These are phyloP conservation scores for Chelon auratus DNA, from an alignment of 2,797 vertebrate species.

Conservation along the genomic window DNA sequence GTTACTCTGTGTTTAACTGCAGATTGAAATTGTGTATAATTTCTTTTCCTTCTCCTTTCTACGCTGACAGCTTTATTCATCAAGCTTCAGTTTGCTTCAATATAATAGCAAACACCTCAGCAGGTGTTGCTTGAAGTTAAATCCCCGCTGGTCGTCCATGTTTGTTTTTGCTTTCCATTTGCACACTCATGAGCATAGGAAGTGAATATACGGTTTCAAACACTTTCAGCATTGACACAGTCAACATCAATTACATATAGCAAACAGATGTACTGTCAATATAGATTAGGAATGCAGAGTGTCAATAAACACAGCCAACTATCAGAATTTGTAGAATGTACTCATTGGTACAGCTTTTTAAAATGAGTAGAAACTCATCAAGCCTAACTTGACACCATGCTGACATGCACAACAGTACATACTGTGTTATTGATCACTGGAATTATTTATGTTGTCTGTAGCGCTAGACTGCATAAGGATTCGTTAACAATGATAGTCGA, in stretches of 20 bases:
- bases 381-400: too few species aligned
- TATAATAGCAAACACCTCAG: constrained; percentile 44
- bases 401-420: background rate
- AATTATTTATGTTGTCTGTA: background rate
- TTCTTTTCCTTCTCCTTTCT: constrained; percentile 7
- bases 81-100: constrained; percentile 40
- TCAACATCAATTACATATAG: constrained; percentile 31
- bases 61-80: constrained; percentile 9
- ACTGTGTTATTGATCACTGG: background rate
- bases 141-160: constrained; percentile 5
- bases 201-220: constrained; percentile 25
- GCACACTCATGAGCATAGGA: constrained; percentile 19
- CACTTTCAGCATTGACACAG: constrained; percentile 25
- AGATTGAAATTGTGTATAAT: constrained; percentile 7
- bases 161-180: constrained; percentile 45
- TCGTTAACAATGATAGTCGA: background rate
- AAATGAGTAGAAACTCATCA: background rate
- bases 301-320: constrained; percentile 1
- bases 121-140: constrained; percentile 51
- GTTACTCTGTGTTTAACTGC: background rate
- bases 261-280: constrained; percentile 32
- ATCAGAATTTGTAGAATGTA: background rate
- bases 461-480: background rate
- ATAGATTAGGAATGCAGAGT: constrained; percentile 15
- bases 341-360: background rate